Conservation (phyloP, 2,797 vertebrate species). For the Tachyglossus aculeatus region DNA sequence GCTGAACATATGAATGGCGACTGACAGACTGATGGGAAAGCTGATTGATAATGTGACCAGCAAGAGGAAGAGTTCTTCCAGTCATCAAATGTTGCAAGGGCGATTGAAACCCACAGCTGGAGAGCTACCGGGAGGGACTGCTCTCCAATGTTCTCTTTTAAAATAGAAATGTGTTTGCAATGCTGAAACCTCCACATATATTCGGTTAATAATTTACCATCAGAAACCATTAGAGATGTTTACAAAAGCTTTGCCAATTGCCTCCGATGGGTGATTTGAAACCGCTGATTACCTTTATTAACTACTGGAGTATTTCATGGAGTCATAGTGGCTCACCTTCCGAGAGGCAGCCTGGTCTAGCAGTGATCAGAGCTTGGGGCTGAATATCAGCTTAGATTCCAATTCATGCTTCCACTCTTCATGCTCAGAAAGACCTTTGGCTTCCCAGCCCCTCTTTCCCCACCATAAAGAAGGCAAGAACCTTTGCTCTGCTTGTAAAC, state of each 20-base stretch:
- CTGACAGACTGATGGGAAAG: no score
- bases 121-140: constrained; percentile 14
- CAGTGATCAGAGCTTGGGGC: background rate
- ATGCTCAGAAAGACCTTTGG: constrained; percentile 3
- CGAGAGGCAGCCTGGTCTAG: background rate
- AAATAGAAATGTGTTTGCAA: constrained; percentile 55
- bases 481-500: no score
- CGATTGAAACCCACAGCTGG: background rate
- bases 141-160: constrained; percentile 45
- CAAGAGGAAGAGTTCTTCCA: no score
- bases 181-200: constrained; percentile 43
- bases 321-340: constrained; percentile 7
- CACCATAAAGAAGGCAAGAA: no score
- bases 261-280: constrained; percentile 49
- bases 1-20: no score
- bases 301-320: constrained; percentile 31
- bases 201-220: constrained; percentile 65
- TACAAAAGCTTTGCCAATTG: constrained; percentile 60
- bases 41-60: no score
- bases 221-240: constrained; percentile 61
- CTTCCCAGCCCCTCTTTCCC: background rate
- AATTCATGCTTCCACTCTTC: background rate
- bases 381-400: background rate
- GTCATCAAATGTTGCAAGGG: no score
- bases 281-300: constrained; percentile 30